phyloP scores from a whole-genome alignment of 1,140 invertebrate genomes.

The Leptoteleia sp. region DNA sequence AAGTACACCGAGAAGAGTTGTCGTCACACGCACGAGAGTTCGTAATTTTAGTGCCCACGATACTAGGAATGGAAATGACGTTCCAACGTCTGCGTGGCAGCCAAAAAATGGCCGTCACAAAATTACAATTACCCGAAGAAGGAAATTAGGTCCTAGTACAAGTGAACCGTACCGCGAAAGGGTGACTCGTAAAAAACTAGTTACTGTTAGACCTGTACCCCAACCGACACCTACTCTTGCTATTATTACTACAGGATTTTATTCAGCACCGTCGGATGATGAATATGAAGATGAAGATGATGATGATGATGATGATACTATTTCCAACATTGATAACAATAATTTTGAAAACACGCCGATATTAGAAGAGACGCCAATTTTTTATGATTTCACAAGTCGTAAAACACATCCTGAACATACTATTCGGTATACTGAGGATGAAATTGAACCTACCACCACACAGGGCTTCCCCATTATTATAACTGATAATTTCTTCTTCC shows the following conservation, averaged over 20 bases:
- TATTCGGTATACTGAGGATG: slow-evolving; percentile 10
- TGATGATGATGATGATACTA: slow-evolving; percentile 24
- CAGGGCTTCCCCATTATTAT: slow-evolving; percentile 74
- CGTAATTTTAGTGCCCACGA: slow-evolving; percentile 57
- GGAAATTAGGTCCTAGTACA: slow-evolving; percentile 72
- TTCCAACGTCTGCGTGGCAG: slow-evolving; percentile 26
- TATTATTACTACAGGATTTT: slow-evolving; percentile 79
- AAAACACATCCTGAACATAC: slow-evolving; percentile 1
- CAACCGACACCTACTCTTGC: slow-evolving; percentile 72
- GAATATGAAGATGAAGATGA: slow-evolving; percentile 52
- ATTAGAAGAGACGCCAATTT: slow-evolving; percentile 69
- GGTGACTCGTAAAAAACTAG: slow-evolving; percentile 76
- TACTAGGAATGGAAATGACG: slow-evolving; percentile 39
- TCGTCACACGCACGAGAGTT: slow-evolving; percentile 76
- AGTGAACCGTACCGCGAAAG: slow-evolving; percentile 61
- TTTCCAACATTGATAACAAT: slow-evolving; percentile 31
- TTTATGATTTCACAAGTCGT: slow-evolving; percentile 64
- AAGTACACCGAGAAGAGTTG: slow-evolving; percentile 70
- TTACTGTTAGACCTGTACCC: slow-evolving; percentile 74
- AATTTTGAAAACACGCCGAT: slow-evolving; percentile 62
- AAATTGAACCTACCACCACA: slow-evolving; percentile 37
- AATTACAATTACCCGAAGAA: slow-evolving; percentile 76
- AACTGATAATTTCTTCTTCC: slow-evolving; percentile 79
- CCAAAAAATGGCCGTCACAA: slow-evolving; percentile 69
- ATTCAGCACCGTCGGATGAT: slow-evolving; percentile 71